Evolutionary conservation across 2,113 vertebrate genomes (phyloP).

Genomic region (Ophthalmolycus amberensis): DNA sequence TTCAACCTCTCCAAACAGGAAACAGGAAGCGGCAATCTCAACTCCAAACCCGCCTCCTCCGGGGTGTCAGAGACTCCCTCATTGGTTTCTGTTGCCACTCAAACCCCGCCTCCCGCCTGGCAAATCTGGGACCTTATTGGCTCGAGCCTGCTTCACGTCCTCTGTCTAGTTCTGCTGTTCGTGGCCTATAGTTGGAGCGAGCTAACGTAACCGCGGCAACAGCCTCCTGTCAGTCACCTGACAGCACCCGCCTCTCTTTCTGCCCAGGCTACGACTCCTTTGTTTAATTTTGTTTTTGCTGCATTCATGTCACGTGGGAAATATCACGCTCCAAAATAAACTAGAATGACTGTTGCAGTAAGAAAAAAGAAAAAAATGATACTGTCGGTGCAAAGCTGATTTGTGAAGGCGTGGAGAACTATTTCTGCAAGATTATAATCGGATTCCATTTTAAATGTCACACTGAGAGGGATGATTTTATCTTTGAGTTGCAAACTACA

Average conservation of each 20-base stretch:
- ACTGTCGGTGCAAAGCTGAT: too few relatives aligned
- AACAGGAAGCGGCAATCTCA: conserved; percentile 61
- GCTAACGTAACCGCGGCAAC: conserved; percentile 82
- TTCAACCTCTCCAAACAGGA: conserved; percentile 44
- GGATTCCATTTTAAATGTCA: not conserved
- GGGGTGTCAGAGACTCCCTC: conserved; percentile 75
- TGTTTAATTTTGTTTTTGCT: not conserved
- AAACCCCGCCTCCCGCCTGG: conserved; percentile 88
- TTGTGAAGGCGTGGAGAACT: too few relatives aligned
- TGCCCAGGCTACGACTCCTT: conserved; percentile 26
- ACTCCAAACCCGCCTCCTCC: conserved; percentile 53
- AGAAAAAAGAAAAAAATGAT: not conserved
- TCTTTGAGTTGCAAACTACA: not conserved
- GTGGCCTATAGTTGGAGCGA: conserved; percentile 92
- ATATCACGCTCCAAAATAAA: not conserved
- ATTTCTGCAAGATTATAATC: too few relatives aligned
- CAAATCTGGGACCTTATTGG: conserved; percentile 93
- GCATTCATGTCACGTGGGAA: conserved; percentile 41
- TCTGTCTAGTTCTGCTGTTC: conserved; percentile 92
- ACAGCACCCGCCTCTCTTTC: conserved; percentile 63
- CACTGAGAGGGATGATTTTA: not conserved
- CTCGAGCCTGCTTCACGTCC: conserved; percentile 92
- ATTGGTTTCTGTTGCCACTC: conserved; percentile 84
- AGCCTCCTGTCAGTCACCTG: conserved; percentile 48
- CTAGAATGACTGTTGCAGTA: not conserved